Evolutionary conservation across 2,888 invertebrate species (phyloP).

Genomic region (Cryptus viduatorius): DNA sequence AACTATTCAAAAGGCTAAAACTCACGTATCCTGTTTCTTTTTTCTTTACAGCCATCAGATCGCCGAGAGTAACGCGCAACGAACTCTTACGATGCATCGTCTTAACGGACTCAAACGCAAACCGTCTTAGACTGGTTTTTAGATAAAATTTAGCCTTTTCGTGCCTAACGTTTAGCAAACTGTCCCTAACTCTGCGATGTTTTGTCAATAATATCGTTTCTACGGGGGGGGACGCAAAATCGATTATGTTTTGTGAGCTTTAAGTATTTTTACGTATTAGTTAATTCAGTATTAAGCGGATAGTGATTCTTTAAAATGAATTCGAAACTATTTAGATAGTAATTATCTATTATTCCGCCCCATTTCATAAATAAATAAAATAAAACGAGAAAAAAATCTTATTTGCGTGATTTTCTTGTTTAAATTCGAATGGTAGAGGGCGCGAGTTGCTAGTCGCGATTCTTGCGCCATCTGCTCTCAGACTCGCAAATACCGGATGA

Average conservation of each 20-base stretch:
- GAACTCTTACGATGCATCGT: slow-evolving; percentile 61
- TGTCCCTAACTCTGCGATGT: slow-evolving; percentile 54
- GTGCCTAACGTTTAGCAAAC: slow-evolving; percentile 14
- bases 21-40: slow-evolving; percentile 56
- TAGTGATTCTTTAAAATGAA: neutral
- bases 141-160: slow-evolving; percentile 38
- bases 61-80: slow-evolving; percentile 65
- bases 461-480: slow-evolving; percentile 9
- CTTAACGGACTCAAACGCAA: slow-evolving; percentile 8
- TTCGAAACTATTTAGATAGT: neutral
- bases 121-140: neutral
- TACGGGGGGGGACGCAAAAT: slow-evolving; percentile 25
- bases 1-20: slow-evolving; percentile 4
- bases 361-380: no score
- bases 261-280: neutral
- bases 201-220: slow-evolving; percentile 72
- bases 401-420: neutral
- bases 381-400: neutral
- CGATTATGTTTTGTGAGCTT: neutral
- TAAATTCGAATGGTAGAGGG: slow-evolving; percentile 22
- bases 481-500: neutral
- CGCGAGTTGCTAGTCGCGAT: neutral
- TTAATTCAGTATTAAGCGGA: no score
- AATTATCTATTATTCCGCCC: no score
- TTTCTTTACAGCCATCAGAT: slow-evolving; percentile 36